Conservation (phyloP, 1,140 invertebrate genomes). For the Lasioglossum baleicum region DNA sequence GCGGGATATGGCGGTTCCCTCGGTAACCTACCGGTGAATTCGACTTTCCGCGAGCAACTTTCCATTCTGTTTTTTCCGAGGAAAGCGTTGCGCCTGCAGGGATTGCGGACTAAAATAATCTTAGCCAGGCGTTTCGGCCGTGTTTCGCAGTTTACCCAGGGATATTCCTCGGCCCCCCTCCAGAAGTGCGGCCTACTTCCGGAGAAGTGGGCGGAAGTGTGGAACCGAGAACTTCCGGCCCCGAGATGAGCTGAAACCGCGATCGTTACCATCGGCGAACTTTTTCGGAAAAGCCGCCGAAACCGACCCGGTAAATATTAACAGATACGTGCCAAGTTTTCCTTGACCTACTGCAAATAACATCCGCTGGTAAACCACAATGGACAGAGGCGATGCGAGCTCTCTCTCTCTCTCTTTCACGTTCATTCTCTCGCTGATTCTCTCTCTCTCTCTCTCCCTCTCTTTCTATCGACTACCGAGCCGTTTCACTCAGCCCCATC, state of each 20-base stretch:
- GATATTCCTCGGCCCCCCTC: neutral
- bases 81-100: neutral
- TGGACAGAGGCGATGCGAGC: neutral
- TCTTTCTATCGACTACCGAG: no score
- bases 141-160: no score
- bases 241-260: neutral
- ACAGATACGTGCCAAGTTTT: constrained; percentile 19
- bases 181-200: neutral
- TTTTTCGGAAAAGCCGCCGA: neutral
- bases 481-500: neutral
- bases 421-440: no score
- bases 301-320: constrained; percentile 10
- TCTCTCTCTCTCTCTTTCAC: no score
- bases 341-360: constrained; percentile 17
- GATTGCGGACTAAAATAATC: constrained; percentile 18
- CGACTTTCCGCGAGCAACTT: neutral
- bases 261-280: neutral
- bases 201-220: neutral
- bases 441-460: no score
- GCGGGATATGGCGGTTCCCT: neutral
- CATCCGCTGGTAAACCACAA: constrained; percentile 17
- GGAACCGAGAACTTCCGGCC: neutral
- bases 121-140: neutral
- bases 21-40: neutral
- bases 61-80: neutral